Evolutionary conservation across 2,113 vertebrate genomes (phyloP).

Genomic region (Pycnonotus jocosus): DNA sequence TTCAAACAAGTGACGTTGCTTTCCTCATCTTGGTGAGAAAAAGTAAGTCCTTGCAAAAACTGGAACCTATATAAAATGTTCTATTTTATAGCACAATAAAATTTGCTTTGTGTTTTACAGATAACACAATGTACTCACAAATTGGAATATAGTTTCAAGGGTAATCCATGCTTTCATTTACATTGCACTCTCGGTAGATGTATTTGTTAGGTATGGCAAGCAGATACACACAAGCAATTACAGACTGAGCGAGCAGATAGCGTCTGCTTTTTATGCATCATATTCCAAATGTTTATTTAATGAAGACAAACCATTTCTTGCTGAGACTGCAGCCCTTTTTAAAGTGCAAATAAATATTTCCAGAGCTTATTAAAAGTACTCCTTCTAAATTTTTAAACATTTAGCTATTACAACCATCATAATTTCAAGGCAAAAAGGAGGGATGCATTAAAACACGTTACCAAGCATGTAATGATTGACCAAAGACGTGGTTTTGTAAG

Average conservation of each 20-base stretch:
- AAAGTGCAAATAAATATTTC: slow-evolving; percentile 16
- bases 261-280: neutral
- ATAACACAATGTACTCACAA: neutral
- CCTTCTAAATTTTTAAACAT: slow-evolving; percentile 9
- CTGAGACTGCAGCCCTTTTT: neutral
- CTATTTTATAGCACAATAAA: neutral
- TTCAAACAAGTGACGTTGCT: neutral
- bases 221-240: neutral
- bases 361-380: slow-evolving; percentile 15
- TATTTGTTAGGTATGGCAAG: neutral
- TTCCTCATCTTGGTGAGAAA: neutral
- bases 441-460: neutral
- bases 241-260: neutral
- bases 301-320: slow-evolving; percentile 13
- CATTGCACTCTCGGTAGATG: neutral
- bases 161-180: neutral
- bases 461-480: neutral
- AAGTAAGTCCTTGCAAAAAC: neutral
- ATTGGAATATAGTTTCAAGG: neutral
- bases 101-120: neutral
- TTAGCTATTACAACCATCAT: neutral
- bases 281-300: slow-evolving; percentile 22
- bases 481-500: neutral
- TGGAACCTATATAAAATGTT: neutral
- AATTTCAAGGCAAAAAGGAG: neutral